Base-by-base conservation (phyloP, 1,140 invertebrate genomes). In the Drosophila setifemur region DNA sequence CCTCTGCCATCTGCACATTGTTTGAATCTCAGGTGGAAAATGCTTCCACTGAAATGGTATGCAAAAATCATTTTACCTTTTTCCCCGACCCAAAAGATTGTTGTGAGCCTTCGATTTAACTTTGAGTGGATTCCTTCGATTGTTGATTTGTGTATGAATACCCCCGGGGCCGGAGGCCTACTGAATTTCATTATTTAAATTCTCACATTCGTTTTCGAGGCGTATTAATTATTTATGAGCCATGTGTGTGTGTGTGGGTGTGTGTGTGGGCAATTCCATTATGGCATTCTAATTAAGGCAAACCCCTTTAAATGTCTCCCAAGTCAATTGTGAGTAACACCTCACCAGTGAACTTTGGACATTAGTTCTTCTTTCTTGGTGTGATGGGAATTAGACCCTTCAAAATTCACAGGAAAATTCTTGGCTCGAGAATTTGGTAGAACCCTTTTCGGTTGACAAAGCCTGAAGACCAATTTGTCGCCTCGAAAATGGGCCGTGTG, bases 121-220 rank as follows among this genome's bases (percentile, higher is more conserved):
- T 5, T 6, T 16, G 16, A 9, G 21, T 43, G 47, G 47, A 35
- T 64, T 47, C 45, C 16, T 40, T 33, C 42, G 26, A 50, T 63
- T 48, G 50, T 31, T 39, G 50, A 68, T 66, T 71, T 52, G 45
- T 7, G 26, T 31, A 19, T 7, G 16, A 12, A 4, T 4, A 31
- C 29, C 14, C 49, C 39, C 37, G 14, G 23, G 50, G 35, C n/a
- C n/a, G n/a, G 25, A 12, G 39, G 9, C 33, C 40, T 26, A 47
- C 40, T 29, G 40, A 42, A 81, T 86, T 86, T 81, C 75, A 86
- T 85, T 85, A 85, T 86, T 79, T 85, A 85, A 86, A 86, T 85
- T 85, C 54, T 37, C 53, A 44, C 53, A 70, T 70, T 75, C 57
- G 71, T 68, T 73, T 45, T 74, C 70, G 71, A 67, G 73, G 79